Base-by-base conservation (phyloP, 2,888 invertebrate genomes). In the Stenodema calcarata region DNA sequence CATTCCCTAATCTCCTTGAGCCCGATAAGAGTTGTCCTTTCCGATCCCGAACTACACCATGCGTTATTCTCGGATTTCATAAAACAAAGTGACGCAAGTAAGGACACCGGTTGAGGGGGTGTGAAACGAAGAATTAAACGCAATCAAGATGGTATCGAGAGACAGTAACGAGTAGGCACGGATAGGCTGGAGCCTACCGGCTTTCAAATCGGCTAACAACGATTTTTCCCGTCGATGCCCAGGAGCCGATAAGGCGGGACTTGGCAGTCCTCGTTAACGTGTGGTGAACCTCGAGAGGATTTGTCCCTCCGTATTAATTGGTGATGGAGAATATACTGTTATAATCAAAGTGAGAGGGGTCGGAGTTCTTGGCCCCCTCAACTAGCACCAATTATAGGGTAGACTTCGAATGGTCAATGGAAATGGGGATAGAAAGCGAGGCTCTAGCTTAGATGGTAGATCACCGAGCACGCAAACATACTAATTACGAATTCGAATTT, bases 261-360 rank as follows among this genome's bases (percentile, higher is more conserved):
- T 27, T 28, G 41, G 35, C 28, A 50, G 54, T 23, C 47, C 69
- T 82, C 70, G 82, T 82, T 82, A 82, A 70, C 69, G 78, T 47
- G 42, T 44, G 16, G 41, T 3, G n/a, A 35, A 75, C 73, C 35
- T 16, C 47, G 28, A 23, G 47, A 41, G 44, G 82, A 82, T 82
- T 82, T 82, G 82, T 82, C 69, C 42, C 50, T 70, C 30, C 16
- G 41, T 82, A 82, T 82, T 82, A 82, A 82, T 82, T 82, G 82
- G 82, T 82, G 82, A 41, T 69, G 47, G 82, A 41, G 41, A 69
- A 82, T 82, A 82, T 42, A 70, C 70, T 35, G 82, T 80, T 54
- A 54, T 54, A 80, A 80, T 80, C 80, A 35, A 41, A 78, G 78
- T 7, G 54, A 50, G 16, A 18, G 35, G 54, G 28, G 80, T 27